phyloP scores from a whole-genome alignment of 2,888 invertebrate genomes.

The Ptychoptera albimana region DNA sequence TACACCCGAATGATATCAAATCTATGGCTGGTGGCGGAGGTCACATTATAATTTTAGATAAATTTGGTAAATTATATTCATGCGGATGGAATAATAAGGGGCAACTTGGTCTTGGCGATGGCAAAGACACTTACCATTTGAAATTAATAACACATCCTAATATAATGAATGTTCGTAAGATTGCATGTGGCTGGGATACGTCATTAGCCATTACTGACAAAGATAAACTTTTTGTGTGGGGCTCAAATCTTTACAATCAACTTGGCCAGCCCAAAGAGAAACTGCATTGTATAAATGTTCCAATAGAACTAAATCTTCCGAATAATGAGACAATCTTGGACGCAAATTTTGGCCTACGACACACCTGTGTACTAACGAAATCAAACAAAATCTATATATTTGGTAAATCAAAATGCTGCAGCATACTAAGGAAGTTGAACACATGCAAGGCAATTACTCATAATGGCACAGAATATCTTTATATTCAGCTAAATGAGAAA shows the following conservation, averaged over 20 bases:
- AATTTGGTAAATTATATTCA: constrained; percentile 48
- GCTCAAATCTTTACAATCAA: constrained; percentile 64
- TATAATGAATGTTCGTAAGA: constrained; percentile 33
- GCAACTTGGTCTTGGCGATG: constrained; percentile 38
- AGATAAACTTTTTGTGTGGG: constrained; percentile 62
- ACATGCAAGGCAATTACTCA: constrained; percentile 15
- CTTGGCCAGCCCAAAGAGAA: constrained; percentile 38
- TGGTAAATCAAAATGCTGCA: constrained; percentile 14
- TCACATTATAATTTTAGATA: constrained; percentile 53
- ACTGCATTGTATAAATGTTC: constrained; percentile 25
- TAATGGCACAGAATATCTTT: constrained; percentile 21
- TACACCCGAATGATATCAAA: constrained; percentile 35
- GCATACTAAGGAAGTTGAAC: too few species aligned
- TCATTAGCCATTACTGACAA: constrained; percentile 56
- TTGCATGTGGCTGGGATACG: constrained; percentile 71
- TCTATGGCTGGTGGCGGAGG: constrained; percentile 62
- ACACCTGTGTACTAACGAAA: constrained; percentile 23
- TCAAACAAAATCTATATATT: constrained; percentile 24
- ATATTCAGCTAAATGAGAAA: constrained; percentile 25
- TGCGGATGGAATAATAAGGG: constrained; percentile 68
- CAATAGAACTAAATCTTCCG: constrained; percentile 22
- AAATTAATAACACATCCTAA: constrained; percentile 21
- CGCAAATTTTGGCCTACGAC: constrained; percentile 25
- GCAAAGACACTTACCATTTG: too few species aligned
- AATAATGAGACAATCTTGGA: constrained; percentile 18